Base-by-base conservation (phyloP, 2,797 vertebrate genomes). In the Eupleurogrammus muticus region DNA sequence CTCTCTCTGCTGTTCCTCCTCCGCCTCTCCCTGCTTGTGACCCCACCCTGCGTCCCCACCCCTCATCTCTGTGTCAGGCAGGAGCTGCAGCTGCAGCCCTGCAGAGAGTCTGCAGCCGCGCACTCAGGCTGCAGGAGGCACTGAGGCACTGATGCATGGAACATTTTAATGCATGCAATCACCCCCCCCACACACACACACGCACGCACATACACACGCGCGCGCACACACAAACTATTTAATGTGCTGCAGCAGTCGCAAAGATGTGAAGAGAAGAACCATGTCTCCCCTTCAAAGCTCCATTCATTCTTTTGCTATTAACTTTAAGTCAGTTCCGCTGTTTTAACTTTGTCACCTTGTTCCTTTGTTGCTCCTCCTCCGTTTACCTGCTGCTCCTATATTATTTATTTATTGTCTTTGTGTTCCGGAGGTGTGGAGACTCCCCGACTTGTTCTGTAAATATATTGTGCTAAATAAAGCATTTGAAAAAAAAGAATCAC, bases 31-130 rank as follows among this genome's bases (percentile, higher is more conserved):
- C 94, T 90, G 93, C 89, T 89, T 92, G 92, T 95, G 95, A 95
- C 96, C 96, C 95, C 96, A 96, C 96, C 96, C 96, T 95, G 93
- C 93, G 92, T 94, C 96, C 93, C 96, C 96, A 96, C 96, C 96
- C 95, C 95, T 95, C 94, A 90, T 92, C 93, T 90, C 85, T 77
- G 87, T 81, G 90, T 88, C 87, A 87, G 84, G 84, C 89, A 85
- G 79, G 70, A 86, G 86, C 84, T 83, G 79, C 84, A 28, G 28
- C 28, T 28, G 89, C 90, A 86, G 83, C 80, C 78, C 70, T 57
- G 73, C 80, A 74, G 80, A 69, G 28, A 28, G 28, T 28, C 28
- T 28, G 28, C 28, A 28, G 28, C 28, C 28, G 28, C 28, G 6
- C 28, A 64, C 64, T 40, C 73, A 62, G 59, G 73, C 78, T 24